phyloP scores from a whole-genome alignment of 1,140 invertebrate genomes.

The Cydia amplana region DNA sequence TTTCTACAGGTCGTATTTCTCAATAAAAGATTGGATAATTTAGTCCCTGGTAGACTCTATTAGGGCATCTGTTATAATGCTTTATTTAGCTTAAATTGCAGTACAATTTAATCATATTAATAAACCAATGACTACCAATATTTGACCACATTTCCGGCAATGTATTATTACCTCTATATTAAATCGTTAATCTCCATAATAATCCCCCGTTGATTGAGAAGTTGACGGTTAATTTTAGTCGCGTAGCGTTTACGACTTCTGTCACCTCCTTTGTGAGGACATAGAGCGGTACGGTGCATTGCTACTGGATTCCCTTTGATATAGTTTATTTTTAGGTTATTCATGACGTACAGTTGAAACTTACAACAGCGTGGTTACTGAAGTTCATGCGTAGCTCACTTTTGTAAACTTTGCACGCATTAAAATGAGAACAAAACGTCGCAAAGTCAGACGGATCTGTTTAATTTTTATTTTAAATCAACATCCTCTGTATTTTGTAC shows the following conservation, averaged over 20 bases:
- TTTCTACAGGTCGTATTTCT: too few relatives aligned
- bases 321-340: conserved; percentile 53
- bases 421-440: too few relatives aligned
- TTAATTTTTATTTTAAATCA: too few relatives aligned
- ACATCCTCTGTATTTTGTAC: too few relatives aligned
- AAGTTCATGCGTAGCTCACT: background rate
- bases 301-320: conserved; percentile 45
- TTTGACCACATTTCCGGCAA: background rate
- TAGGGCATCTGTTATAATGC: too few relatives aligned
- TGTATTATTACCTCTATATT: background rate
- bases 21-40: too few relatives aligned
- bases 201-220: conserved; percentile 45
- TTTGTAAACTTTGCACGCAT: too few relatives aligned
- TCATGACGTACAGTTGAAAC: conserved; percentile 36
- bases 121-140: too few relatives aligned
- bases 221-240: conserved; percentile 55
- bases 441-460: too few relatives aligned
- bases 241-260: conserved; percentile 57
- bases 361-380: background rate
- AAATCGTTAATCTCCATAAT: conserved; percentile 1
- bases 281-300: conserved; percentile 26
- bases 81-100: too few relatives aligned
- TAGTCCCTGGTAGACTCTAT: too few relatives aligned
- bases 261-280: conserved; percentile 55
- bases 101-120: too few relatives aligned